Percentiles rank a stretch among this genome's conserved stretches.
Evolutionary conservation across 1,140 invertebrate genomes (phyloP).

Genomic region (Megalonaias nervosa): DNA sequence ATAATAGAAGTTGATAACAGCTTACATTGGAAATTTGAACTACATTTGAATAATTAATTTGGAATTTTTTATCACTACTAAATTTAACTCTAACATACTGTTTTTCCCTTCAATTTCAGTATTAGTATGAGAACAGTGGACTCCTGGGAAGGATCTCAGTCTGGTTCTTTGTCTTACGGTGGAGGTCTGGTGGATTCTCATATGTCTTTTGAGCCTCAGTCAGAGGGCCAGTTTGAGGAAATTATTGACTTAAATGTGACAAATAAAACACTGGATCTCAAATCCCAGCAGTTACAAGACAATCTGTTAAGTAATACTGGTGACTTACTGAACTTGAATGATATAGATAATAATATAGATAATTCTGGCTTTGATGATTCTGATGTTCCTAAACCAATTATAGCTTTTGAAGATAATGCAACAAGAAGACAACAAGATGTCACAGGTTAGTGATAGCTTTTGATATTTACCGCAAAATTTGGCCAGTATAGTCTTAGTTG

Average conservation of each 20-base stretch:
- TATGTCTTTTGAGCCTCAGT: constrained; percentile 12
- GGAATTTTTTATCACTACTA: too few species aligned
- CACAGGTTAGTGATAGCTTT: constrained; percentile 42
- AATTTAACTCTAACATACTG: too few species aligned
- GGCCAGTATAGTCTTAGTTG: too few species aligned
- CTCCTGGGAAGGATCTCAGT: constrained; percentile 46
- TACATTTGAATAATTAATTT: too few species aligned
- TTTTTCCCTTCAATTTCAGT: constrained; percentile 43
- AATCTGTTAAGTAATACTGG: constrained; percentile 38
- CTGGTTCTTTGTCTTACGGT: constrained; percentile 34
- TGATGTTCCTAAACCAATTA: constrained; percentile 44
- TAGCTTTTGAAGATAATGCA: constrained; percentile 65
- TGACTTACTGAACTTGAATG: constrained; percentile 58
- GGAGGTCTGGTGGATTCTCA: constrained; percentile 39
- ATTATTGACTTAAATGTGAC: constrained; percentile 55
- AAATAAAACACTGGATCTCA: constrained; percentile 41
- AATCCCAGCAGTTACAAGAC: constrained; percentile 22
- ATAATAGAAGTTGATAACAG: too few species aligned
- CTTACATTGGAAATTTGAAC: too few species aligned
- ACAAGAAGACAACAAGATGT: constrained; percentile 56
- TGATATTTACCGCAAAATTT: too few species aligned
- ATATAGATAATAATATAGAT: constrained; percentile 37
- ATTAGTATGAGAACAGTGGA: constrained; percentile 60
- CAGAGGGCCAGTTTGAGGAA: constrained; percentile 53
- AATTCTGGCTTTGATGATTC: constrained; percentile 38